Base-by-base conservation (phyloP, 2,888 invertebrate genomes). In the Plebejus anna region DNA sequence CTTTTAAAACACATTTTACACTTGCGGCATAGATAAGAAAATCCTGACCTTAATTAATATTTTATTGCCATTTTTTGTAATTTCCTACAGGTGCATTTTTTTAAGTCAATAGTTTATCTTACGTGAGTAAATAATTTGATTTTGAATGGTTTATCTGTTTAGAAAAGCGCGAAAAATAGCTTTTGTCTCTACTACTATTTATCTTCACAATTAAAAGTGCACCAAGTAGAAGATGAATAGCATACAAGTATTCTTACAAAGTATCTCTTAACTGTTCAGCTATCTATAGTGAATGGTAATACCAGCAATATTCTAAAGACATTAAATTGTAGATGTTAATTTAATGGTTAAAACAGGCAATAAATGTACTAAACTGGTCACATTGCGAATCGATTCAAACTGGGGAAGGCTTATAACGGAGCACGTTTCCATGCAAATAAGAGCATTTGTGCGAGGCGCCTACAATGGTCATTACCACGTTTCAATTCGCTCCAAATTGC, bases 341-440 rank as follows among this genome's bases (percentile, higher is more conserved):
- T 76, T 72, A n/a, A 59, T 57, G 80, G 78, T 70, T 78, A 76
- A 78, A 80, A 79, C 79, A 76, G 81, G 82, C 82, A 83, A 84
- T 86, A 80, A 79, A 79, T 78, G 76, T 76, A 81, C 80, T 83
- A 81, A 83, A 84, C 82, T 83, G 81, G 81, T 81, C 82, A 81
- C 85, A 87, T 88, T 85, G 84, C 84, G 81, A 81, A 81, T 80
- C 80, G 80, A 81, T 82, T 83, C 83, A 79, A 84, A 83, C 82
- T 82, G 81, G 83, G 82, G 84, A 82, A 81, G 81, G 81, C 85
- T 86, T 86, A 87, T 85, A 85, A 84, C 84, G 84, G 81, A 87
- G 87, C 88, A 88, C 88, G 89, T 90, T 90, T 86, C 85, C 84
- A 88, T 89, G 89, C 89, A 90, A 91, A 91, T 91, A 90, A 86